Evolutionary conservation across 37 sponge, comb jelly and placozoan species (phyloP), one percentile per base, ranked within the genome.

Genomic region (Trichoplax adhaerens): DNA sequence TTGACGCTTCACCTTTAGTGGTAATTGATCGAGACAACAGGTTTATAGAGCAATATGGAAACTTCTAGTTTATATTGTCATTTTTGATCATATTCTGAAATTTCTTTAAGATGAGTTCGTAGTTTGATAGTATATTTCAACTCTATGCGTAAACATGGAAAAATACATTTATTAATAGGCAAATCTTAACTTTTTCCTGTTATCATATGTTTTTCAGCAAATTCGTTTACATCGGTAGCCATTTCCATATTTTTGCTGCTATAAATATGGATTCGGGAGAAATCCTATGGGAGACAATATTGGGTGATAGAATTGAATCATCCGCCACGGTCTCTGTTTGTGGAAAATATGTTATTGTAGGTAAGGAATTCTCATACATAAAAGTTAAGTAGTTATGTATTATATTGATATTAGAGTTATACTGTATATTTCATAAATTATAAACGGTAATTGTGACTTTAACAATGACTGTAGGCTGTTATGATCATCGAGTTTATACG

Each of bases 1-100:
- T 93, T 57, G 94, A 93, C 58, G 81, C 91, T 66, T 93, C 94
- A 6, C 94, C 94, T 4, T 64, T 92, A n/a, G 57, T 92, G 53
- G 83, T 82, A 3, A n/a, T 55, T 48, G 50, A 49, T 47, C 53
- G 66, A 1, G 1, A 57, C 59, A 63, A 56, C 49, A 1, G 12
- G 12, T n/a, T 12, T 8, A 1, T 54, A 73, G 64, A 64, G 12
- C 29, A 29, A 29, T 29, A 29, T 29, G 29, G 29, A 29, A 29
- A 29, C 29, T 29, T 29, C 29, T 29, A 29, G 29, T 29, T 29
- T 29, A 29, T 29, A 29, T 29, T 29, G 29, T 29, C 29, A 29
- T 29, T 29, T 29, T 29, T 29, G 29, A 29, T 29, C 29, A 29
- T 29, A 29, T 29, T 29, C 29, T 29, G 29, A 29, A 29, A 29